Conservation (phyloP, 2,888 invertebrate species). For the Eupithecia abbreviata region DNA sequence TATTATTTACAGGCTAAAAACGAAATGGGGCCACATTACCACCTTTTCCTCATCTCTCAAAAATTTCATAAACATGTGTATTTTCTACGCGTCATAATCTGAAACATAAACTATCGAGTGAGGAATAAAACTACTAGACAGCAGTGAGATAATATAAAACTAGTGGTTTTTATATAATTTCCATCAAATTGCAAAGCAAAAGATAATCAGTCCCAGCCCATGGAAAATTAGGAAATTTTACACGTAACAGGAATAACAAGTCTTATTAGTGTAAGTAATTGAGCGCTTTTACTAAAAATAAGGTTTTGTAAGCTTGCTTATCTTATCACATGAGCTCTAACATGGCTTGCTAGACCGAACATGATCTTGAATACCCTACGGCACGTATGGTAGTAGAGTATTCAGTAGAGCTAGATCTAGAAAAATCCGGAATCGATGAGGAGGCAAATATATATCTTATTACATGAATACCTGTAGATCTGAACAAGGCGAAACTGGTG, state of each 20-base stretch:
- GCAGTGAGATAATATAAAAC: too few relatives aligned
- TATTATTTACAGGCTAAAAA: too few relatives aligned
- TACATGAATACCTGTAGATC: constrained; percentile 67
- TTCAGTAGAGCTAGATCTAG: too few relatives aligned
- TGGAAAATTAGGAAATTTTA: too few relatives aligned
- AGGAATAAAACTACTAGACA: too few relatives aligned
- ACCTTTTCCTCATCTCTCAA: background rate
- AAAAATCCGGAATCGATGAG: too few relatives aligned
- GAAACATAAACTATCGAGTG: background rate
- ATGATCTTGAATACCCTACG: too few relatives aligned
- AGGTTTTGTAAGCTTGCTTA: background rate
- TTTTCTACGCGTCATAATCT: background rate
- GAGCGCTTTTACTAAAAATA: background rate
- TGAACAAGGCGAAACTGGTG: constrained; percentile 72
- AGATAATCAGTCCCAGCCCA: background rate
- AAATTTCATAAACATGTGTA: background rate
- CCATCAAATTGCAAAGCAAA: background rate
- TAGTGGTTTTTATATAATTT: too few relatives aligned
- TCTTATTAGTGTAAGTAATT: background rate
- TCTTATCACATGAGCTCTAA: too few relatives aligned
- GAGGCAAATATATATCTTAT: background rate
- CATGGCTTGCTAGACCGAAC: too few relatives aligned
- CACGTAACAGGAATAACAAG: background rate
- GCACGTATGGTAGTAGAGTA: too few relatives aligned
- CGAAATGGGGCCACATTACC: too few relatives aligned